Base-by-base conservation (phyloP, 1,140 invertebrate genomes). In the Aethina tumida region DNA sequence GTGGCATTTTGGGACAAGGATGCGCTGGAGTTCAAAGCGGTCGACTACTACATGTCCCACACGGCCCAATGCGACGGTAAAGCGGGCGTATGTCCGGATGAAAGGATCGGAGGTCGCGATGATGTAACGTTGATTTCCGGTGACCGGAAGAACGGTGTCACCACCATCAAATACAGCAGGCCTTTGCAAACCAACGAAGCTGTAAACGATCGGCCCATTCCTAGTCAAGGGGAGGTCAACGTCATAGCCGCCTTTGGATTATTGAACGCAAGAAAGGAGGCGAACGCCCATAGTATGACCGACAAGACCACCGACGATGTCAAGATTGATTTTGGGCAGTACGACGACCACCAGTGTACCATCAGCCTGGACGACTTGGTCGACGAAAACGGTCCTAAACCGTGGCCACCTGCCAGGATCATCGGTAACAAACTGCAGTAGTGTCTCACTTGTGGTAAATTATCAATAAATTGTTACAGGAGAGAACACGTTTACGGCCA, bases 221-320 rank as follows among this genome's bases (percentile, higher is more conserved):
- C 81, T 1, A 62, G 63, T 1, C 66, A 77, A 18, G 67, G 73
- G 0, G 74, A 82, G 13, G 75, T 60, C 2, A 59, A 75, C 10
- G 77, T 92, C 2, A 86, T 93, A n/a, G 88, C 87, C 0, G 88
- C 89, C 8, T 84, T 93, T 45, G 89, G 89, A 4, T 77, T 78
- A 0, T 65, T 94, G 2, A 91, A 89, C 64, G 65, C 68, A 0
- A 63, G 75, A 27, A 77, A 76, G 39, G 85, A 92, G 62, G 85
- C 86, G 0, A 88, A 88, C 47, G 82, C 84, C 4, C 87, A 92
- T 60, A 69, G 68, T 15, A 69, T 72, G 40, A 74, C 73, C 4
- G 83, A 86, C 53, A 82, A 75, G 52, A 88, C 79, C 10, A 74
- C 68, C 20, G 76, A 73, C 26, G 82, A 87, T 50, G 74, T 83